Evolutionary conservation across 2,113 vertebrate genomes (phyloP), one percentile per base, ranked within the genome.

Genomic region (Atherinomorus stipes): DNA sequence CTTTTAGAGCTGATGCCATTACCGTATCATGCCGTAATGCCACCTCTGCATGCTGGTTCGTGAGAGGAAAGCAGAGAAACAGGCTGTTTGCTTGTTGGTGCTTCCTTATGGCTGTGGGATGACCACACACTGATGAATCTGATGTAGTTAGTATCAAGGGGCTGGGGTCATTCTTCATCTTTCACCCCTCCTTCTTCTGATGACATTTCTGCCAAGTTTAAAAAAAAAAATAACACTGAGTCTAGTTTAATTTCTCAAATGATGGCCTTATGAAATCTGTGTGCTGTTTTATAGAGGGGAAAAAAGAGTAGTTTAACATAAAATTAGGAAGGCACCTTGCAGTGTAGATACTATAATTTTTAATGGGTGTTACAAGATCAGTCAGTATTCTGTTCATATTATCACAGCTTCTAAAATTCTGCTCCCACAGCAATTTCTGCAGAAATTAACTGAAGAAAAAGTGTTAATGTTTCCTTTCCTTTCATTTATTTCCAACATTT

Each of bases 241-340:
- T 8, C 31, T 37, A 3, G 12, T 66, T 74, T 74, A 74, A 85
- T 67, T 71, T 72, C 40, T 58, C 51, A 57, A 67, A 56, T 61
- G 51, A 34, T 51, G 54, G 51, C 65, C 69, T 71, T 71, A 47
- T 57, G 16, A 54, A 70, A 62, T 19, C 11, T 31, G 25, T 61
- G 21, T 54, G 62, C 66, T 40, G 25, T 50, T 52, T 26, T 37
- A 44, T n/a, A 7, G 21, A 10, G 62, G 53, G 34, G 37, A 9
- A 56, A 59, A 31, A 62, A 16, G 21, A 61, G 26, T 0, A 2
- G 34, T 44, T 38, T 54, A 42, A 37, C 13, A 64, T 28, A 1
- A 58, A 50, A 53, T 11, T 4, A 11, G 22, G 4, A 45, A 23
- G 16, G 37, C 21, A 6, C 7, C 76, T 62, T 58, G 26, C 21